phyloP scores from a whole-genome alignment of 1,140 invertebrate species.

The Orchesella cincta region DNA sequence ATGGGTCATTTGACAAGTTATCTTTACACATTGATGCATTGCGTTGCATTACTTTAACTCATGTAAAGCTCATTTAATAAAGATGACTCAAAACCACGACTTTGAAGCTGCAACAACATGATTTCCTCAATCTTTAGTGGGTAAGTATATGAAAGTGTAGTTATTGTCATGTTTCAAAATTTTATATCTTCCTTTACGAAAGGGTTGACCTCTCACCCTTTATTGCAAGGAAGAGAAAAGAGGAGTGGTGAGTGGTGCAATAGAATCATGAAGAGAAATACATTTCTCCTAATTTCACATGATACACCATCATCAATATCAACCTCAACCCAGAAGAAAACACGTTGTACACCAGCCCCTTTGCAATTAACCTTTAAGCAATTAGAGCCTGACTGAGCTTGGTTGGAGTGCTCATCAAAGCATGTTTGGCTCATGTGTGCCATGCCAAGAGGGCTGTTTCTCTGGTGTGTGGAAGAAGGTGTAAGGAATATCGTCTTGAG shows the following conservation, averaged over 20 bases:
- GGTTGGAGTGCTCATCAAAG: not conserved
- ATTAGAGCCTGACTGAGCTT: constrained; percentile 36
- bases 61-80: not conserved
- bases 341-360: constrained; percentile 14
- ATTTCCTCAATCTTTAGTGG: not conserved
- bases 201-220: not conserved
- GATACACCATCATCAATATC: not conserved
- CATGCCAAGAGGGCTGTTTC: not conserved
- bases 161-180: not conserved
- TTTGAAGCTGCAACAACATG: not conserved
- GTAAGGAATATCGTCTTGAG: not conserved
- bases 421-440: not conserved
- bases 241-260: not conserved
- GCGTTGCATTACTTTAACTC: not conserved
- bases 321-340: not conserved
- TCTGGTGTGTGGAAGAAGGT: not conserved
- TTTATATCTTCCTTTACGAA: not conserved
- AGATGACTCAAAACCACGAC: not conserved
- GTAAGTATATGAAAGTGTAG: not conserved
- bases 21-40: constrained; percentile 31
- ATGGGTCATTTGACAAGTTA: constrained; percentile 47
- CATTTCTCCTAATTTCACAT: constrained; percentile 14
- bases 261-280: not conserved
- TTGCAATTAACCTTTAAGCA: constrained; percentile 45
- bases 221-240: constrained; percentile 11